Percentiles rank a stretch among this genome's conserved stretches.
Evolutionary conservation across 2,113 vertebrate genomes (phyloP).

Genomic region (Rhinogobius similis): DNA sequence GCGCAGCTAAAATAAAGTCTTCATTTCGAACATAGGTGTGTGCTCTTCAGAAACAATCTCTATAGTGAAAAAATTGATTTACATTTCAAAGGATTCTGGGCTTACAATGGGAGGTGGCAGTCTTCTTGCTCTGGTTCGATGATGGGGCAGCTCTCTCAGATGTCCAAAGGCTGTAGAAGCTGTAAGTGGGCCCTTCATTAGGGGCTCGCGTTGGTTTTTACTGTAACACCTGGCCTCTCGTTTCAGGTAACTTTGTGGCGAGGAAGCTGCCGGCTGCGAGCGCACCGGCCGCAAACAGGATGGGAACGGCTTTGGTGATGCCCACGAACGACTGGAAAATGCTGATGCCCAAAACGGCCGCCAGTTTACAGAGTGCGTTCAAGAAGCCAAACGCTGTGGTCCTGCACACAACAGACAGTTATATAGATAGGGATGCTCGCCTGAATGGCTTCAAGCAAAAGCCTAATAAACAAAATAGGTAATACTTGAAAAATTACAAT

Average conservation of each 20-base stretch:
- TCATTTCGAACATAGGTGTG: conserved; percentile 7
- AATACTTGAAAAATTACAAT: neutral
- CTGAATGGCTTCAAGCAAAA: neutral
- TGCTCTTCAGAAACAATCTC: conserved; percentile 34
- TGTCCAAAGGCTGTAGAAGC: conserved; percentile 58
- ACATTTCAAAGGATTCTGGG: conserved; percentile 71
- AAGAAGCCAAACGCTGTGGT: conserved; percentile 94
- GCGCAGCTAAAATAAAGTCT: conserved; percentile 27
- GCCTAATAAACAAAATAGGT: neutral
- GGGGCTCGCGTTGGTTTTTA: conserved; percentile 63
- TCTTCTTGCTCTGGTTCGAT: conserved; percentile 52
- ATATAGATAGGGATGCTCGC: neutral
- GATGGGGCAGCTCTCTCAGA: conserved; percentile 51
- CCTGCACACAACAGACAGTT: conserved; percentile 65
- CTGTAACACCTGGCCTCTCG: conserved; percentile 91
- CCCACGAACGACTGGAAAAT: conserved; percentile 97
- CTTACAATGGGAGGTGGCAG: conserved; percentile 57
- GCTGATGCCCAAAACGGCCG: conserved; percentile 93
- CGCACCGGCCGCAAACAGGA: conserved; percentile 88
- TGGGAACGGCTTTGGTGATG: conserved; percentile 92
- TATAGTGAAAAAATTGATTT: conserved; percentile 33
- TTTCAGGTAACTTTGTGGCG: conserved; percentile 92
- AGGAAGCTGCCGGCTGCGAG: conserved; percentile 91
- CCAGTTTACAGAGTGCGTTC: conserved; percentile 92
- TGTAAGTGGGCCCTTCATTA: conserved; percentile 54